Percentiles rank a stretch among this genome's conserved stretches.
Evolutionary conservation across 2,888 invertebrate species (phyloP).

Genomic region (Clanis bilineata): DNA sequence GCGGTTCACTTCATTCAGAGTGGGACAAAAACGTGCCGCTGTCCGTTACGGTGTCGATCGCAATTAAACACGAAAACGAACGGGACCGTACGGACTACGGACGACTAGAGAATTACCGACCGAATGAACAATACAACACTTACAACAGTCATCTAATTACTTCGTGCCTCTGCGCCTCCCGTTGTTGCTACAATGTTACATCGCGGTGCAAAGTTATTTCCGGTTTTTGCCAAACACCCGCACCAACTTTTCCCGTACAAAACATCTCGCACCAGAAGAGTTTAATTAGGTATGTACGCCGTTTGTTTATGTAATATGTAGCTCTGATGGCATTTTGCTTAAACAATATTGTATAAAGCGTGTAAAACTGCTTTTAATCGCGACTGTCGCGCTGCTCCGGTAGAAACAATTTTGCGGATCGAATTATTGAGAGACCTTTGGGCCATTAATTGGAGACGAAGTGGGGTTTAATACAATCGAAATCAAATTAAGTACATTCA

Average conservation of each 20-base stretch:
- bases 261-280: slow-evolving; percentile 42
- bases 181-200: slow-evolving; percentile 59
- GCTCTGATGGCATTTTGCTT: background rate
- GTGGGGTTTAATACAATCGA: slow-evolving; percentile 76
- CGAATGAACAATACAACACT: slow-evolving; percentile 61
- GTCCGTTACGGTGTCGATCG: slow-evolving; percentile 69
- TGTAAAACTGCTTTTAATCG: too few relatives aligned
- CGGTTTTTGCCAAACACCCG: slow-evolving; percentile 61
- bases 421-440: slow-evolving; percentile 59
- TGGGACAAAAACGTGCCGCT: slow-evolving; percentile 68
- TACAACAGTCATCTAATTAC: slow-evolving; percentile 71
- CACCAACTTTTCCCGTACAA: slow-evolving; percentile 49
- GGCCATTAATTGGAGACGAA: slow-evolving; percentile 70
- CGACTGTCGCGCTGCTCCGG: background rate
- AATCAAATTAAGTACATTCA: slow-evolving; percentile 79
- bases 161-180: slow-evolving; percentile 57
- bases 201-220: slow-evolving; percentile 62
- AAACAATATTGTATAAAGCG: background rate
- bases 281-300: slow-evolving; percentile 38
- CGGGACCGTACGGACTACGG: slow-evolving; percentile 50
- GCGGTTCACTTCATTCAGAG: slow-evolving; percentile 64
- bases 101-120: slow-evolving; percentile 68
- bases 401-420: slow-evolving; percentile 16
- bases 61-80: slow-evolving; percentile 71
- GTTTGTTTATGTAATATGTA: background rate